These are phyloP conservation scores for Gymnoscopelus microlampas DNA, from an alignment of 2,797 vertebrate species.

Conservation along the genomic window DNA sequence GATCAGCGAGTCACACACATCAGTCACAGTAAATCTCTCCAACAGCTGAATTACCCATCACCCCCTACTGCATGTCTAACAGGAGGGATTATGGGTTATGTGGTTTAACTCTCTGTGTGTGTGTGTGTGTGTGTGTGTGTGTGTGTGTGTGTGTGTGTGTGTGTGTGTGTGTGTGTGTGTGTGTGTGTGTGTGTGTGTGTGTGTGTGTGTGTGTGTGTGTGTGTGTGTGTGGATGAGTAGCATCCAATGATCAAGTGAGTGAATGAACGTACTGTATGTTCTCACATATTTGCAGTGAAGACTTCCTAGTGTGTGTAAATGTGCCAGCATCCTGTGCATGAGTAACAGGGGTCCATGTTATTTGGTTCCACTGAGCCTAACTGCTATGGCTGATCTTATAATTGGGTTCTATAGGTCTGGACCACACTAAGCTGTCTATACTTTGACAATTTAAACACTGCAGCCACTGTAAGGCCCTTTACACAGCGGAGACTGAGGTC, in stretches of 20 bases:
- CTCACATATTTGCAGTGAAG: too few species aligned
- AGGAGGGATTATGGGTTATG: constrained; percentile 3
- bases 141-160: constrained; percentile 4
- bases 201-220: background rate
- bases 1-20: background rate
- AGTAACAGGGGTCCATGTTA: background rate
- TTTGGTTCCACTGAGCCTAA: background rate
- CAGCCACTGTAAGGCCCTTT: constrained; percentile 1
- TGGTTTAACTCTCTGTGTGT: background rate
- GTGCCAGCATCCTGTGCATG: background rate
- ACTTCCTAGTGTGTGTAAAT: too few species aligned
- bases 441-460: constrained; percentile 12
- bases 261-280: too few species aligned
- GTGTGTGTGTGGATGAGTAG: background rate
- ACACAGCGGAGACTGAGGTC: constrained; percentile 1
- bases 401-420: background rate
- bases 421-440: background rate
- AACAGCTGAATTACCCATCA: constrained; percentile 26
- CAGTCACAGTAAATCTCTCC: background rate
- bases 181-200: background rate
- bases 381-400: background rate
- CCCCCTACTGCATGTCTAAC: constrained; percentile 15
- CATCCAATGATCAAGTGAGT: background rate
- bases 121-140: constrained; percentile 5
- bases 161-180: constrained; percentile 4